Base-by-base conservation (phyloP, 92 coral and sea anemone species). In the Porites divaricata region DNA sequence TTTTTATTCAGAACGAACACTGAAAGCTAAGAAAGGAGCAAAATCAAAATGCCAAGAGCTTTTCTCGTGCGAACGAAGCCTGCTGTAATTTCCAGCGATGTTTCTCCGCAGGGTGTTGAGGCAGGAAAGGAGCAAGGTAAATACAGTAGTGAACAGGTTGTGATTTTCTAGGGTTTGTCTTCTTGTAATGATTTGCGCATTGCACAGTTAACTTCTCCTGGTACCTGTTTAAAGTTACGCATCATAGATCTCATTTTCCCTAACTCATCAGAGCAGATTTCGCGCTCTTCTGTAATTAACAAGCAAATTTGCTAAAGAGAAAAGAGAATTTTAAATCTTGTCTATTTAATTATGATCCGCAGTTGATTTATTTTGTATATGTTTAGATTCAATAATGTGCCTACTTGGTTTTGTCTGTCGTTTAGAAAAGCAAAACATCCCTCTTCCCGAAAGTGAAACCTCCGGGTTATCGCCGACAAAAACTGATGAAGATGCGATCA, bases 11-110 rank as follows among this genome's bases (percentile, higher is more conserved):
- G 70, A 66, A 15, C 65, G 16, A 20, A 61, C n/a, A 20, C 45
- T 35, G 11, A 26, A n/a, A 79, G 63, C 62, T 61, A 21, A 23
- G 26, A 59, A 49, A 9, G 61, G 24, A 22, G 52, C 24, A 19
- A 63, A 50, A 79, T 61, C 86, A 85, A 76, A 79, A 89, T 89
- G 92, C 92, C 92, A 49, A 85, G 86, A 78, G 92, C 92, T 24
- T 89, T 89, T 75, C 92, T 89, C 52, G 92, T 89, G 75, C 87
- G 84, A 81, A 85, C 86, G 69, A 89, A 89, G 77, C 78, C 86
- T 14, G 49, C 69, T 56, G 87, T 66, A 57, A 75, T 74, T 72
- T 65, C 92, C 78, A 89, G 81, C 70, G 86, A 82, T 14, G 86
- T 10, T 22, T 82, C 86, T 24, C 86, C 65, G 59, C 86, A 82